Conservation (phyloP, 2,888 invertebrate species). For the Kuschelorhynchus macadamiae region DNA sequence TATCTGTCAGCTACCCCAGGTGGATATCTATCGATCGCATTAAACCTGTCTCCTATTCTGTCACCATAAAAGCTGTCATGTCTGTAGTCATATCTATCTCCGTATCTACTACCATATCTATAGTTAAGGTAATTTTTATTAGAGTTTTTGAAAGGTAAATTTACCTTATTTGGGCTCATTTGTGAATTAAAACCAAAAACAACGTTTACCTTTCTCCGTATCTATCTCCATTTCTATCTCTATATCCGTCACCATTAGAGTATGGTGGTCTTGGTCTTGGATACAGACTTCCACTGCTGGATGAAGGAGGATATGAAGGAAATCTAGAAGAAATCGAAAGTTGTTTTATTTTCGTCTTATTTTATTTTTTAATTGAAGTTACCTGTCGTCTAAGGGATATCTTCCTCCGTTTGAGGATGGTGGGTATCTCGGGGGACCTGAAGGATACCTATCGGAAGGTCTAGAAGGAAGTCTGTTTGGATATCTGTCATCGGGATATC, state of each 20-base stretch:
- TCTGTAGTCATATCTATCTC: conserved; percentile 58
- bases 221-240: conserved; percentile 58
- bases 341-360: not conserved
- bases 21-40: conserved; percentile 55
- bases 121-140: conserved; percentile 54
- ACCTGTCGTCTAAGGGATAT: conserved; percentile 56
- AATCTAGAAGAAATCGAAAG: conserved; percentile 36
- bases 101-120: conserved; percentile 65
- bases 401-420: conserved; percentile 47
- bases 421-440: conserved; percentile 45
- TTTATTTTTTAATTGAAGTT: not conserved
- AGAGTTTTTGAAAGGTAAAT: too few relatives aligned
- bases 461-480: conserved; percentile 52
- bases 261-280: conserved; percentile 42
- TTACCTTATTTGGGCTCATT: too few relatives aligned
- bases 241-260: conserved; percentile 59
- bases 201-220: too few relatives aligned
- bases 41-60: conserved; percentile 58
- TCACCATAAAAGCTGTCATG: conserved; percentile 56
- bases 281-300: conserved; percentile 44
- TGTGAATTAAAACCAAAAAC: too few relatives aligned
- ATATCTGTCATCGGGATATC: conserved; percentile 70
- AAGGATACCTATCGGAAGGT: conserved; percentile 63
- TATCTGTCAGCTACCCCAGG: conserved; percentile 44
- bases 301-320: conserved; percentile 55